A percentile compares a stretch with the other conserved stretches of the same genome.
Conservation (phyloP, 2,888 invertebrate genomes). For the Xestia c-nigrum region DNA sequence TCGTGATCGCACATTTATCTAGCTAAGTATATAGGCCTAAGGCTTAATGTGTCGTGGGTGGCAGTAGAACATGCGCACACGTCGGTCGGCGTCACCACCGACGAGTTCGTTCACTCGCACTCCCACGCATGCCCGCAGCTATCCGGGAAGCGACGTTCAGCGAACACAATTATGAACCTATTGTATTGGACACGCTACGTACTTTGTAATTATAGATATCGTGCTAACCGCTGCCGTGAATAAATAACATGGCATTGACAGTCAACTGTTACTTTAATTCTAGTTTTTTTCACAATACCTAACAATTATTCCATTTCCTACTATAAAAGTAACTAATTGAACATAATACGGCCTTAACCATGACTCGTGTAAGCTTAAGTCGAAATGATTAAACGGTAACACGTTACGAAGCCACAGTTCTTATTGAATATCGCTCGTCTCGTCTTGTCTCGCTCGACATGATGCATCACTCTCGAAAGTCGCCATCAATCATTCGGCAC, state of each 20-base stretch:
- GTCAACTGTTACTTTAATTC: constrained; percentile 44
- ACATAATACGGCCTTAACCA: constrained; percentile 37
- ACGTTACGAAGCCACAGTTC: constrained; percentile 43
- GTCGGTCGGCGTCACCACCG: constrained; percentile 49
- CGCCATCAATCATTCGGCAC: constrained; percentile 69
- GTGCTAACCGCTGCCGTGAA: constrained; percentile 62
- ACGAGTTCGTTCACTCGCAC: constrained; percentile 74
- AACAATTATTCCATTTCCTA: constrained; percentile 41
- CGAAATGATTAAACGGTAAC: constrained; percentile 40
- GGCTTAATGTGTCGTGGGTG: constrained; percentile 64
- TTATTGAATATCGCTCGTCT: constrained; percentile 59
- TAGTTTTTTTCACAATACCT: constrained; percentile 42
- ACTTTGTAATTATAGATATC: constrained; percentile 59
- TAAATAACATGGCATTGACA: constrained; percentile 63
- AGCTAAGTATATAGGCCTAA: constrained; percentile 43
- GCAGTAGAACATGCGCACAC: constrained; percentile 57
- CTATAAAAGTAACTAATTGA: constrained; percentile 28
- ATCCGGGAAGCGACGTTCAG: constrained; percentile 66
- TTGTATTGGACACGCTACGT: constrained; percentile 67
- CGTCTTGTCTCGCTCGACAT: constrained; percentile 40
- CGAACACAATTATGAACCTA: constrained; percentile 60
- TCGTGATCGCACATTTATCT: constrained; percentile 48
- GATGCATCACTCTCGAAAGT: constrained; percentile 68
- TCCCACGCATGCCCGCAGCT: constrained; percentile 66
- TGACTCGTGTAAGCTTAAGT: constrained; percentile 34